Percentiles rank a stretch among this genome's conserved stretches.
phyloP scores from a whole-genome alignment of 2,888 invertebrate species.

The Melanchra persicariae region DNA sequence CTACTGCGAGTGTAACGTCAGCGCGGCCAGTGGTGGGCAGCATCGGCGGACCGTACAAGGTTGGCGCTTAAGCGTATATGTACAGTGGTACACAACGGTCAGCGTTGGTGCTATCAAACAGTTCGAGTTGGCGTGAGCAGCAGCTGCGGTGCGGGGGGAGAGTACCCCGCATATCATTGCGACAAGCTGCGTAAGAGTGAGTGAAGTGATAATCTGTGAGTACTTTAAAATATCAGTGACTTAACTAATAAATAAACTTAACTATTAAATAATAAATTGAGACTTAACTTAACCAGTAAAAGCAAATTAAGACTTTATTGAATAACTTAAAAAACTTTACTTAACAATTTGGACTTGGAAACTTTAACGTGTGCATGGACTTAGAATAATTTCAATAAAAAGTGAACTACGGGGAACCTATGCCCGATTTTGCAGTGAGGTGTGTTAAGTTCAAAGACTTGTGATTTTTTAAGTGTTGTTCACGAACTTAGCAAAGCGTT shows the following conservation, averaged over 20 bases:
- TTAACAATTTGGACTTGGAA: slow-evolving; percentile 7
- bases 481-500: too few relatives aligned
- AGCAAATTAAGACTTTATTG: too few relatives aligned
- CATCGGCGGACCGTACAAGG: neutral
- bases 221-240: neutral
- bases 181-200: slow-evolving; percentile 12
- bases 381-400: slow-evolving; percentile 11
- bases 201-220: slow-evolving; percentile 3
- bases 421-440: slow-evolving; percentile 1
- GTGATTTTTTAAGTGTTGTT: too few relatives aligned
- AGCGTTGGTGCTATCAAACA: neutral
- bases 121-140: slow-evolving; percentile 8
- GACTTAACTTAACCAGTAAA: too few relatives aligned
- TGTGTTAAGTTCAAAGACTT: neutral
- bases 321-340: too few relatives aligned
- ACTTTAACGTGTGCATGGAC: neutral
- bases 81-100: neutral
- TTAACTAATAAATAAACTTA: too few relatives aligned
- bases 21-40: neutral
- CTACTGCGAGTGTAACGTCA: too few relatives aligned
- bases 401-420: slow-evolving; percentile 5
- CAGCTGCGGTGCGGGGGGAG: slow-evolving; percentile 6
- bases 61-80: slow-evolving; percentile 2
- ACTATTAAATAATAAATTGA: neutral
- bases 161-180: slow-evolving; percentile 6